Base-by-base conservation (phyloP, 1,140 invertebrate genomes). In the Megalonaias nervosa region DNA sequence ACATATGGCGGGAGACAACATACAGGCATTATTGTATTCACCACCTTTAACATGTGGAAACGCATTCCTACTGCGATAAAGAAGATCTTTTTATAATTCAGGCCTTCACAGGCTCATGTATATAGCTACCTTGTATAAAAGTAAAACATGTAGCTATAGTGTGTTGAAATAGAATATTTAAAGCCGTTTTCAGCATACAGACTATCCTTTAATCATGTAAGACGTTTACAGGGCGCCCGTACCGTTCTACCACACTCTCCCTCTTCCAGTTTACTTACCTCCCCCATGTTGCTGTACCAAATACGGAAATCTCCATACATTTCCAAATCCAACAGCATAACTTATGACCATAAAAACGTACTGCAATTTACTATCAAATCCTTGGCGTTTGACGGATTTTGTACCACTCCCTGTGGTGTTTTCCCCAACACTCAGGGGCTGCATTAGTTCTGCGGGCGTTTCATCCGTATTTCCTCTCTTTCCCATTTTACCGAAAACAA, bases 291-390 rank as follows among this genome's bases (percentile, higher is more conserved):
- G 80, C 75, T 87, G 85, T 26, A 84, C 85, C 31, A 89, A 79
- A 72, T 89, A 89, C 5, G 88, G 88, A 79, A 89, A 89, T 31
- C 88, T 79, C 88, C 88, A 89, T 1, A 89, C 86, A 81, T 88
- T 88, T 69, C 88, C 88, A 3, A 89, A 80, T 58, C 88, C 88
- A 16, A 89, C 88, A 13, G 87, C 86, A 73, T 88, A 88, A 57
- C 84, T 84, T 55, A 89, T 87, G 61, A 88, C 87, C 87, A 88
- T 88, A 68, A 86, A 87, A 70, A 88, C 83, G 79, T 88, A 88
- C 74, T 88, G 87, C 56, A 87, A 65, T 77, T 88, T 88, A 31
- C 77, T 82, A 77, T 87, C 85, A 85, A 85, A 88, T 13, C 14
- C 76, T 61, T 78, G 76, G 11, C 76, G 62, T 61, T 78, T 78